These are phyloP conservation scores for Streptopelia turtur DNA, from an alignment of 2,797 vertebrate genomes.

Conservation along the genomic window DNA sequence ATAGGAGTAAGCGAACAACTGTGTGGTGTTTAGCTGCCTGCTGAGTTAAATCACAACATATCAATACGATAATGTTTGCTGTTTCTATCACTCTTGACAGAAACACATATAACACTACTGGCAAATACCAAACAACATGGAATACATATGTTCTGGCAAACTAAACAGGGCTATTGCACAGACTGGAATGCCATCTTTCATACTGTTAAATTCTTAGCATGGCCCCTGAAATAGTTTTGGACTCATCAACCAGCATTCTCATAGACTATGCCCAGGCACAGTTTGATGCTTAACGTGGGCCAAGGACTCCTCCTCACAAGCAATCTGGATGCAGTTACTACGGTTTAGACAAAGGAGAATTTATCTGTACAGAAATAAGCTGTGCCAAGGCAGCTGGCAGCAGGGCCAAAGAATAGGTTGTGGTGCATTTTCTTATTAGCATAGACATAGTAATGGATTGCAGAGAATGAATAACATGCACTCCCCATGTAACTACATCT, in stretches of 20 bases:
- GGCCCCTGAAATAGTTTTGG: background rate
- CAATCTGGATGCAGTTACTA: conserved; percentile 18
- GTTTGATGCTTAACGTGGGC: background rate
- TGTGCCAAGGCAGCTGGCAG: conserved; percentile 16
- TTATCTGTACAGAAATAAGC: background rate
- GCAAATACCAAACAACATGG: background rate
- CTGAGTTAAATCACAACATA: too few species aligned
- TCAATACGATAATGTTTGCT: background rate
- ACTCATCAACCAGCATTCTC: background rate
- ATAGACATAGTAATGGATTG: background rate
- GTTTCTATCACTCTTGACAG: background rate
- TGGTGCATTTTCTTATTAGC: background rate
- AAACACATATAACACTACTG: background rate
- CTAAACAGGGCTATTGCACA: background rate
- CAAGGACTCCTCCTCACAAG: background rate
- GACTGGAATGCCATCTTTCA: background rate
- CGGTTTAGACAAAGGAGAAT: background rate
- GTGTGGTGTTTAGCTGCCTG: too few species aligned
- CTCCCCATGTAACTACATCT: background rate
- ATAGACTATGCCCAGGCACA: background rate
- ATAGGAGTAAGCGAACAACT: too few species aligned
- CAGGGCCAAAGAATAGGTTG: background rate
- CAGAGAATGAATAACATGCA: background rate
- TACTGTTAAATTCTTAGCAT: background rate
- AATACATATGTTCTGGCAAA: background rate